Base-by-base conservation (phyloP, 1,140 invertebrate genomes). In the Caenorhabditis brenneri region DNA sequence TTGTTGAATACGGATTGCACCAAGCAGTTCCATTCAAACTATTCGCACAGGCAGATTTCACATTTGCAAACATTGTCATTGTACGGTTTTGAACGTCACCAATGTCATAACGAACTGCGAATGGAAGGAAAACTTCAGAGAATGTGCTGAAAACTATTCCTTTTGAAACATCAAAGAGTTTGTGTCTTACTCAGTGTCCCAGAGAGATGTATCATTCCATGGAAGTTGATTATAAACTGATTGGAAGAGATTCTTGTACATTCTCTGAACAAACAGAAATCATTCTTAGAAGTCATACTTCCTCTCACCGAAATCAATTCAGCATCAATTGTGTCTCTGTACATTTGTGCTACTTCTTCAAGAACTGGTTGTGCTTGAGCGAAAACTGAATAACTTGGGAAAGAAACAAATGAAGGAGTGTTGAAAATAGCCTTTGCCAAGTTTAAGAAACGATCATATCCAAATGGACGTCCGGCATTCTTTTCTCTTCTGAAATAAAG, bases 91-190 rank as follows among this genome's bases (percentile, higher is more conserved):
- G 42, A 42, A 55, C 69, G 15, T 82, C 84, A 15, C 39, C 55
- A 19, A 85, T 60, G n/a, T 69, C 58, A 39, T 85, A 85, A 22
- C 84, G 84, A 69, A 82, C 80, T 19, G 80, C 80, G 53, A 79
- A 85, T 24, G 84, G 84, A 16, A 85, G 84, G 55, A 85, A 51
- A n/a, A 42, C 24, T 36, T 85, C 82, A 1, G 33, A 27, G 58
- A 80, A 74, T 58, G 79, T 85, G 48, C 81, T 85, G 53, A 33
- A 85, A 48, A 46, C 49, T 0, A 9, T n/a, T 2, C 9, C 29
- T 51, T 6, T 65, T 69, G 22, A 27, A 39, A n/a, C 12, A 19
- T 3, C 12, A 27, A n/a, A 85, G 27, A 58, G n/a, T n/a, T n/a
- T n/a, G n/a, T n/a, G n/a, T n/a, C n/a, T 27, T 51, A 82, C 81